Percentiles rank a stretch among this genome's conserved stretches.
Conservation (phyloP, 1,140 invertebrate species). For the Calephelis nemesis region DNA sequence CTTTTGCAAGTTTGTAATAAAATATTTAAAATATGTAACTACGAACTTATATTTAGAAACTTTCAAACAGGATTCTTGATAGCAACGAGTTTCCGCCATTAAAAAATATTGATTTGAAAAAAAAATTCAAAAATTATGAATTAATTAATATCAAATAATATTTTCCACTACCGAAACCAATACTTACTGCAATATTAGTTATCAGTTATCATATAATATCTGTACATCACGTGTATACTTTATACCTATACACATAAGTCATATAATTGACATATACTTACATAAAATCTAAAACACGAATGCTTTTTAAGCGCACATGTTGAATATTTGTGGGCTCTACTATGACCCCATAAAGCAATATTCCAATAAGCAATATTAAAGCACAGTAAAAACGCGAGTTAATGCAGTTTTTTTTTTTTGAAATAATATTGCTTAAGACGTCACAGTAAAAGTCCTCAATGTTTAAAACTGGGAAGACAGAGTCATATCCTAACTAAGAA, state of each 20-base stretch:
- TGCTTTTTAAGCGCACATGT: conserved; percentile 10
- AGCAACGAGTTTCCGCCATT: no score
- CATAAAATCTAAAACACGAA: neutral
- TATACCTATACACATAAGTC: neutral
- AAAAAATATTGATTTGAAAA: no score
- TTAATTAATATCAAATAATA: no score
- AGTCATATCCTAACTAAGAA: conserved; percentile 1
- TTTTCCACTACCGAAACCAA: no score
- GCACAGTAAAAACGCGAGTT: no score
- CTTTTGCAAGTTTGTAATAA: neutral
- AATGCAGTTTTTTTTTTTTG: neutral
- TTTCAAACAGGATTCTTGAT: no score
- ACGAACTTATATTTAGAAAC: neutral
- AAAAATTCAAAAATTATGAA: no score
- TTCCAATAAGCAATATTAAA: no score
- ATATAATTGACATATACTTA: neutral
- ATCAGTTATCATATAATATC: neutral
- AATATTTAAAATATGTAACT: conserved; percentile 1
- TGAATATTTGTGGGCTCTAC: neutral
- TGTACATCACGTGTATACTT: conserved; percentile 2
- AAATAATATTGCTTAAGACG: neutral
- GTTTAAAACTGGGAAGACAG: neutral
- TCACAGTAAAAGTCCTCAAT: no score
- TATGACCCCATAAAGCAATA: neutral
- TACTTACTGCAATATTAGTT: no score